Percentiles rank a stretch among this genome's conserved stretches.
Conservation (phyloP, 2,113 vertebrate genomes). For the Excalfactoria chinensis region DNA sequence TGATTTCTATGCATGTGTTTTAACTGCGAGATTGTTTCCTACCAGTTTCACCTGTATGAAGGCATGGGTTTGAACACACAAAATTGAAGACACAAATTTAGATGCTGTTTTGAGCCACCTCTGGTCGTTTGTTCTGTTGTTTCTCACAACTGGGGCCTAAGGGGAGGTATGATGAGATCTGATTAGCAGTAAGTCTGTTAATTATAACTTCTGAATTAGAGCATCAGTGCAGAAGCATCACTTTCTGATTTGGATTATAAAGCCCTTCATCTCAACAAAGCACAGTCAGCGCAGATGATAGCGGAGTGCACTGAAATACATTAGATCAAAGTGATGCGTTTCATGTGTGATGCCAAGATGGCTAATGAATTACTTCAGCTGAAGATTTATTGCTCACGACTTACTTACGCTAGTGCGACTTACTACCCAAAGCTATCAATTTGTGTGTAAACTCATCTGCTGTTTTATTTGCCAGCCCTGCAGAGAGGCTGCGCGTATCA, state of each 20-base stretch:
- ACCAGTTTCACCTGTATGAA: neutral
- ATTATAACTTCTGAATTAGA: constrained; percentile 76
- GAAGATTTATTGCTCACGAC: constrained; percentile 48
- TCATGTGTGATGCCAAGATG: constrained; percentile 43
- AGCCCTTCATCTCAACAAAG: constrained; percentile 75
- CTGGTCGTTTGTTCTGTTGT: constrained; percentile 45
- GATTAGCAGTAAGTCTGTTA: constrained; percentile 79
- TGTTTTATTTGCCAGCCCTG: neutral
- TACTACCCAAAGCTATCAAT: neutral
- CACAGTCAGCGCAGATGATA: constrained; percentile 59
- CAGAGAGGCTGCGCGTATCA: neutral
- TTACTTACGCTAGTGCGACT: constrained; percentile 47
- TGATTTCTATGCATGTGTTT: neutral
- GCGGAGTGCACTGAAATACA: constrained; percentile 49
- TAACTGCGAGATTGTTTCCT: neutral
- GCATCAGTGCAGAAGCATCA: constrained; percentile 67
- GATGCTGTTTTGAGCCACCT: constrained; percentile 32
- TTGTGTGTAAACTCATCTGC: constrained; percentile 38
- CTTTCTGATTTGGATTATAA: constrained; percentile 78
- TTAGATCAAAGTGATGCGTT: constrained; percentile 57
- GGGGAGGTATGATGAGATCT: constrained; percentile 66
- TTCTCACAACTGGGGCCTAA: constrained; percentile 69
- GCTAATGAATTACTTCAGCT: constrained; percentile 52
- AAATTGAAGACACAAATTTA: neutral
- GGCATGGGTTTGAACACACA: neutral